Evolutionary conservation across 30 jellyfish, hydroid and myxozoan genomes (phyloP).

Genomic region (Hydractinia echinata): DNA sequence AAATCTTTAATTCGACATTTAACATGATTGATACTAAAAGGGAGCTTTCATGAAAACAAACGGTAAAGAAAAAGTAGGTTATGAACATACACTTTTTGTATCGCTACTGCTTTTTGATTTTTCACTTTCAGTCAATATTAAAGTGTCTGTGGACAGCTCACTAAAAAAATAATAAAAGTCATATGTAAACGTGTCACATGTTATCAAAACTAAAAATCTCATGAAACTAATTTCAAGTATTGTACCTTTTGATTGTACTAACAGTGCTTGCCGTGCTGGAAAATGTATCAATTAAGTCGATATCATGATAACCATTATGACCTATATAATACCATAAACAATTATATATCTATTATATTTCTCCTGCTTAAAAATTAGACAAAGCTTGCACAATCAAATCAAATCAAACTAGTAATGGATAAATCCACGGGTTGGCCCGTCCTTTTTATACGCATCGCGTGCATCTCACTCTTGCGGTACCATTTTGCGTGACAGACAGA

Average conservation of each 20-base stretch:
- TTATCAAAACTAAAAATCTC: not conserved
- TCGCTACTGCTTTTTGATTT: slow-evolving; percentile 78
- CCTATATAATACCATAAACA: no score
- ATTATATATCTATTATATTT: no score
- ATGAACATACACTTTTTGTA: slow-evolving; percentile 85
- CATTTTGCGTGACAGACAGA: no score
- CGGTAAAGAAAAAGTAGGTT: not conserved
- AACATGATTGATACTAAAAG: no score
- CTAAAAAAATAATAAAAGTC: slow-evolving; percentile 31
- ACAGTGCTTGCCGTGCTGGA: slow-evolving; percentile 20
- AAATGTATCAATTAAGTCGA: slow-evolving; percentile 40
- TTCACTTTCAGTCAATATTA: slow-evolving; percentile 58
- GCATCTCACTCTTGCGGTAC: no score
- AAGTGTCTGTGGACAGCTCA: slow-evolving; percentile 67
- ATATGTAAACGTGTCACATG: not conserved
- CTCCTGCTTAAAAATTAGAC: no score
- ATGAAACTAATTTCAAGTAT: not conserved
- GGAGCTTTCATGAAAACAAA: no score
- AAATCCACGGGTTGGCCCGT: no score
- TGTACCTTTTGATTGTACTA: slow-evolving; percentile 63
- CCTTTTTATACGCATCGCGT: no score
- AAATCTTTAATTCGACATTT: no score
- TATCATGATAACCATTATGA: not conserved
- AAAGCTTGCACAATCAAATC: no score
- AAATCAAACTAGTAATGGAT: no score